Evolutionary conservation across 2,113 vertebrate species (phyloP).

Genomic region (Cyprinodon tularosa): DNA sequence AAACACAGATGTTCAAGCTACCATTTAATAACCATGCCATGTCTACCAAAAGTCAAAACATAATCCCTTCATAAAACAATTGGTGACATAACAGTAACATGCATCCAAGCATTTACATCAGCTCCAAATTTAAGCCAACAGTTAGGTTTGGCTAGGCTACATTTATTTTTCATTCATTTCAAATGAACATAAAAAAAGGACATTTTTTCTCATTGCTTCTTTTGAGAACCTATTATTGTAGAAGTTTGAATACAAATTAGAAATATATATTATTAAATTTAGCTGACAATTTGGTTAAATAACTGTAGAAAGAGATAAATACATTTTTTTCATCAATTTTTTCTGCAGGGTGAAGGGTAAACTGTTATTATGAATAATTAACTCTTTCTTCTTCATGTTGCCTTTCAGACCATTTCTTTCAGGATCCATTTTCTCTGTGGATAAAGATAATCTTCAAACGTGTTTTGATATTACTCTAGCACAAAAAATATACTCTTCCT

Average conservation of each 20-base stretch:
- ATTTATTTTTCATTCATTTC: background rate
- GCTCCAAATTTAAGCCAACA: background rate
- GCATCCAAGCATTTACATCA: background rate
- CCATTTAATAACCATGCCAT: too few species aligned
- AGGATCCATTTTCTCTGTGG: too few species aligned
- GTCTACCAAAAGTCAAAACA: too few species aligned
- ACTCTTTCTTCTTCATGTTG: too few species aligned
- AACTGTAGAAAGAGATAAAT: background rate
- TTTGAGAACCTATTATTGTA: background rate
- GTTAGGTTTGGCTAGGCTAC: background rate
- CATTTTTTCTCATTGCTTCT: background rate
- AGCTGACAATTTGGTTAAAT: background rate
- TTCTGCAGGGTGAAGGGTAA: too few species aligned
- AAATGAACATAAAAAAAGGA: background rate
- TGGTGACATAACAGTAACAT: background rate
- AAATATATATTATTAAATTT: background rate
- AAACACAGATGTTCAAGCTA: too few species aligned
- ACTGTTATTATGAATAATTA: too few species aligned
- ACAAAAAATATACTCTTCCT: too few species aligned
- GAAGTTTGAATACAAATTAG: background rate
- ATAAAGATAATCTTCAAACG: too few species aligned
- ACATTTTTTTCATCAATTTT: background rate
- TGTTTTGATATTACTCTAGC: too few species aligned
- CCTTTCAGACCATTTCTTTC: too few species aligned
- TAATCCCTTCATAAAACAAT: too few species aligned